Evolutionary conservation across 2,797 vertebrate species (phyloP).

Genomic region (Phrynocephalus forsythii): DNA sequence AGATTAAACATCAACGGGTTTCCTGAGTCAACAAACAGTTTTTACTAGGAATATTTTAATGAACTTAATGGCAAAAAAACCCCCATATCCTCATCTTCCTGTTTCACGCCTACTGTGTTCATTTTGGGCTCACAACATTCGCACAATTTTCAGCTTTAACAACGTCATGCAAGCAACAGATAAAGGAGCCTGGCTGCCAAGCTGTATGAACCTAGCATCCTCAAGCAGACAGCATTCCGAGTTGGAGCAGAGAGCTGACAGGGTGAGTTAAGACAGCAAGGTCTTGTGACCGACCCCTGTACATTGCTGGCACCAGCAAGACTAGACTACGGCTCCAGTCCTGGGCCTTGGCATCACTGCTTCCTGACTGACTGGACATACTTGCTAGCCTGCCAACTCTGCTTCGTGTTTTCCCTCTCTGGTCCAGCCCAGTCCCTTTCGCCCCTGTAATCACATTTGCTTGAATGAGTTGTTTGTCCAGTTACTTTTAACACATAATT

Average conservation of each 20-base stretch:
- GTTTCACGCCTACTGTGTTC: not conserved
- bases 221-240: conserved; percentile 26
- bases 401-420: conserved; percentile 54
- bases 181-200: not conserved
- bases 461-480: conserved; percentile 30
- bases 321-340: conserved; percentile 77
- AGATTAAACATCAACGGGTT: not conserved
- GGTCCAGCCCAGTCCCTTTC: conserved; percentile 31
- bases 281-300: conserved; percentile 56
- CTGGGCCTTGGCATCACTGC: conserved; percentile 71
- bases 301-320: conserved; percentile 78
- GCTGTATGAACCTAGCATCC: not conserved
- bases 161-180: not conserved
- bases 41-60: not conserved
- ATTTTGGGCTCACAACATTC: not conserved
- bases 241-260: conserved; percentile 44
- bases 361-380: conserved; percentile 69
- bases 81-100: not conserved
- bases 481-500: conserved; percentile 9
- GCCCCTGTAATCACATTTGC: conserved; percentile 33
- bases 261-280: conserved; percentile 53
- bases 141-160: not conserved
- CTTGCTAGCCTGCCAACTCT: conserved; percentile 59
- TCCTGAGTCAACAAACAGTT: not conserved
- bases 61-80: not conserved